Evolutionary conservation across 2,797 vertebrate species (phyloP).

Genomic region (Brachyrhaphis roseni): DNA sequence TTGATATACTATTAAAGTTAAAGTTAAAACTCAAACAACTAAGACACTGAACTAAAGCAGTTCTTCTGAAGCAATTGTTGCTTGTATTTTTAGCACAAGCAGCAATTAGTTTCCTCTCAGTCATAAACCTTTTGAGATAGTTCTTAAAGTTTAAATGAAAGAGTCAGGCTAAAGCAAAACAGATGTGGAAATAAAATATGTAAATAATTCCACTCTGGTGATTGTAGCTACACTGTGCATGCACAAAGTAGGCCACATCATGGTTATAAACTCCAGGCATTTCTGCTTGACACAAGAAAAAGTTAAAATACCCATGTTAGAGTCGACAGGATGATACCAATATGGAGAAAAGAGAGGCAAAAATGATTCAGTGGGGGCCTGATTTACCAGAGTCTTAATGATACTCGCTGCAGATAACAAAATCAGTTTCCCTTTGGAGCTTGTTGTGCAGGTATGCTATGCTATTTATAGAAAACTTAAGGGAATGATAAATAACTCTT

Average conservation of each 20-base stretch:
- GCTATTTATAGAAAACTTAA: conserved; percentile 1
- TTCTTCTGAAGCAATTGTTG: not conserved
- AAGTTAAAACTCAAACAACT: not conserved
- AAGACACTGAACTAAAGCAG: not conserved
- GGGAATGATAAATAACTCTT: not conserved
- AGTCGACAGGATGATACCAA: not conserved
- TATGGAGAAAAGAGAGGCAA: not conserved
- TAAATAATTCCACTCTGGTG: not conserved
- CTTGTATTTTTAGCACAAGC: not conserved
- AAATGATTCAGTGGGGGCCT: not conserved
- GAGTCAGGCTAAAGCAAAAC: not conserved
- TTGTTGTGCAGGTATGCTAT: not conserved
- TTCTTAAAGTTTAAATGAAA: not conserved
- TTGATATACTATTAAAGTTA: no score
- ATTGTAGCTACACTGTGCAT: not conserved
- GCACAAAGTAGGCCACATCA: not conserved
- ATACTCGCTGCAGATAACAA: not conserved
- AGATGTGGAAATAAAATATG: not conserved
- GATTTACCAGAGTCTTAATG: not conserved
- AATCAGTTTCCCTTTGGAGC: not conserved
- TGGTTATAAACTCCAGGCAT: not conserved
- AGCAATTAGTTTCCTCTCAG: not conserved
- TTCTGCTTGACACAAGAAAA: not conserved
- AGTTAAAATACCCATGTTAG: not conserved
- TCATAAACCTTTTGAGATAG: not conserved